Base-by-base conservation (phyloP, 2,888 invertebrate species). In the Celastrina argiolus region DNA sequence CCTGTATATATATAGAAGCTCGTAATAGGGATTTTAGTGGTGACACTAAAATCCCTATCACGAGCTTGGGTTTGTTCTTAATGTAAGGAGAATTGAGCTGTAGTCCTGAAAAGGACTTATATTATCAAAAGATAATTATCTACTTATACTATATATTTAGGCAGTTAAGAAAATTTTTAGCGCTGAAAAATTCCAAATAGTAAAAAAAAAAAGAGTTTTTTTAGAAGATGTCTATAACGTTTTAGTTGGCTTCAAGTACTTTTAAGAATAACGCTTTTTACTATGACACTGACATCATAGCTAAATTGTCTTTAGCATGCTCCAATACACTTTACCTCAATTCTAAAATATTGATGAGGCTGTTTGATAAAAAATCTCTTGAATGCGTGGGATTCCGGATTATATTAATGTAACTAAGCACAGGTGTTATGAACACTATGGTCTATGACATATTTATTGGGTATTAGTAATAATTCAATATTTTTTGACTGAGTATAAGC, bases 291-390 rank as follows among this genome's bases (percentile, higher is more conserved):
- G 51, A 26, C 51, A 14, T 51, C 51, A 51, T 51, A 22, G 10
- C 22, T 51, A 22, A 26, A 14, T 26, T 51, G 10, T 51, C 22
- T 26, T 26, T 51, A 51, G 14, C 10, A 51, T 51, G 12, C 51
- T 51, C 51, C 22, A 51, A 51, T 51, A 51, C 51, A 51, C 51
- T 51, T 51, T 14, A 51, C 51, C 26, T 22, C 22, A 51, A 51
- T 22, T 51, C 12, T 12, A 16, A 22, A 22, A 26, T 22, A 51
- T 51, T 22, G 51, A 51, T 51, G 14, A 26, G 14, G 51, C 22
- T 36, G 36, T 36, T 8, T 36, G 3, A 10, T 8, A 0, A 36
- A 28, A 51, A 51, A 51, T 22, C 51, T 12, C 14, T 8, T 36
- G 36, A 26, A 4, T 26, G 22, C 51, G 51, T 51, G 22, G 51